Conservation (phyloP, 1,140 invertebrate genomes). For the Papilio xuthus region DNA sequence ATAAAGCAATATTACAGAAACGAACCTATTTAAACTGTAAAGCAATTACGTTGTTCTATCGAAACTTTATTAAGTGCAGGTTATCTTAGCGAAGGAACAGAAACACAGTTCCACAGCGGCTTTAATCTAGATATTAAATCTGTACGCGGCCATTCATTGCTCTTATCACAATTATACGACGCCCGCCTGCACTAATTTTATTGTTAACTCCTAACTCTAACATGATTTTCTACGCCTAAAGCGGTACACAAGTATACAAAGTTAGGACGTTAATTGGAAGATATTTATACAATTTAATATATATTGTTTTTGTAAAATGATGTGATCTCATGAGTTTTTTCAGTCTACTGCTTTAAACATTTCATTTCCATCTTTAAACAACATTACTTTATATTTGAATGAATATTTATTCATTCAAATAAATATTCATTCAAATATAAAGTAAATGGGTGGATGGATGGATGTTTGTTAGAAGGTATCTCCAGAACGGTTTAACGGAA, state of each 20-base stretch:
- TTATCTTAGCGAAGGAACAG: constrained; percentile 20
- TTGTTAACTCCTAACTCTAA: constrained; percentile 24
- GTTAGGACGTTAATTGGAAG: not conserved
- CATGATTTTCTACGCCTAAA: constrained; percentile 36
- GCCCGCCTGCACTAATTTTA: constrained; percentile 37
- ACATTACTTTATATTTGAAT: no score
- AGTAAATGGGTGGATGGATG: no score
- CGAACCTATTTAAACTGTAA: not conserved
- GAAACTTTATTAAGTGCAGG: constrained; percentile 35
- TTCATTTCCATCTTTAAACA: no score
- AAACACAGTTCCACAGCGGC: constrained; percentile 3
- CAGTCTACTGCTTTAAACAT: no score
- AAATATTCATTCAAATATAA: no score
- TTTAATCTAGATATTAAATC: constrained; percentile 36
- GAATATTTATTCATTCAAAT: no score
- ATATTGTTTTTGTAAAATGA: no score
- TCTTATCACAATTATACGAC: constrained; percentile 30
- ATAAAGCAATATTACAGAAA: not conserved
- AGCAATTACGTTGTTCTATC: constrained; percentile 33
- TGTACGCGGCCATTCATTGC: constrained; percentile 23
- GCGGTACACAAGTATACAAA: not conserved
- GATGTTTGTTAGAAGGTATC: no score
- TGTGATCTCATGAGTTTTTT: no score
- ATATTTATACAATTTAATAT: not conserved
- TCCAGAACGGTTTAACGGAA: no score